Percentiles rank a stretch among this genome's conserved stretches.
These are phyloP conservation scores for Stegophylla sp. DNA, from an alignment of 2,888 invertebrate genomes.

Conservation along the genomic window DNA sequence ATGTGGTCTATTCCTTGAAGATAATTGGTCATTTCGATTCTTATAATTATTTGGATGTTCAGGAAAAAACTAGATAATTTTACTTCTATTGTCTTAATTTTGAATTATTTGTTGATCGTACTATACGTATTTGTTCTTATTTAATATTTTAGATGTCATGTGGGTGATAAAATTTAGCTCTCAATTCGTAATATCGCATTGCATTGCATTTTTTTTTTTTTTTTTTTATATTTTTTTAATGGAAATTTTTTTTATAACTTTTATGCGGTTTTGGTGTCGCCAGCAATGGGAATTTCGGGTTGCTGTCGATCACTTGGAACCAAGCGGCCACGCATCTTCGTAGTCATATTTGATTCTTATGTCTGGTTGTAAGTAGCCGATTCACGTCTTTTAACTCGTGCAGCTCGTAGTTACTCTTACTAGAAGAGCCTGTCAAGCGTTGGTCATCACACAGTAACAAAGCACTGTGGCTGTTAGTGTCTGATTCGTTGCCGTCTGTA, in stretches of 20 bases:
- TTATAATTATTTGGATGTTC: slow-evolving; percentile 3
- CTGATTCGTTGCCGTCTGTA: slow-evolving; percentile 68
- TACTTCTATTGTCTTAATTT: slow-evolving; percentile 7
- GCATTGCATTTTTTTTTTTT: not conserved
- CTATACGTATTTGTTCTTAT: not conserved
- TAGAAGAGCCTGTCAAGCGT: slow-evolving; percentile 64
- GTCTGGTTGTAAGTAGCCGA: slow-evolving; percentile 62
- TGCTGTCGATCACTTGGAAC: slow-evolving; percentile 59
- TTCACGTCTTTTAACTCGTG: slow-evolving; percentile 69
- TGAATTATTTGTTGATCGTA: not conserved
- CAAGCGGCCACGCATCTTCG: slow-evolving; percentile 62
- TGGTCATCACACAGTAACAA: slow-evolving; percentile 65
- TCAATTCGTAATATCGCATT: slow-evolving; percentile 5
- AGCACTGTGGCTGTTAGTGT: slow-evolving; percentile 70
- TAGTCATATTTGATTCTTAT: slow-evolving; percentile 64
- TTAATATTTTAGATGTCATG: not conserved
- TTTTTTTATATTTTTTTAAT: slow-evolving; percentile 4
- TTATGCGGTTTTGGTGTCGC: slow-evolving; percentile 41
- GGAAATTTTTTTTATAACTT: slow-evolving; percentile 30
- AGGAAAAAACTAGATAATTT: not conserved
- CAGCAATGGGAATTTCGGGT: slow-evolving; percentile 43
- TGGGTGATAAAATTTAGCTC: not conserved
- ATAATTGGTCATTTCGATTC: slow-evolving; percentile 5
- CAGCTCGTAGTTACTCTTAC: slow-evolving; percentile 82
- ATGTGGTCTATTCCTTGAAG: slow-evolving; percentile 6